Base-by-base conservation (phyloP, 2,888 invertebrate genomes). In the Myopa testacea region DNA sequence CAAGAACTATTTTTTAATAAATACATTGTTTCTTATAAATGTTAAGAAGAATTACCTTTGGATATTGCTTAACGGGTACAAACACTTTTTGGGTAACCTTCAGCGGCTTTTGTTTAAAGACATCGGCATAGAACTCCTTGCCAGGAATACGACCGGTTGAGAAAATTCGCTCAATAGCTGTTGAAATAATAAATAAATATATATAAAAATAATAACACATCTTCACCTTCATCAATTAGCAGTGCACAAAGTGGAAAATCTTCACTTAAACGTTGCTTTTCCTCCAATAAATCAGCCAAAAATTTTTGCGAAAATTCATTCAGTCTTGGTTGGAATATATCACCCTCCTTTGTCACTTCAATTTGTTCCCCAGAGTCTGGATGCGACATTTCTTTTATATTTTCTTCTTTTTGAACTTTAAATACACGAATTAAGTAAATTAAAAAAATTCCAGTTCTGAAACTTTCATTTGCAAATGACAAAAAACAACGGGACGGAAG, bases 121-220 rank as follows among this genome's bases (percentile, higher is more conserved):
- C 94, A 89, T 95, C 95, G 38, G 94, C 91, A 87, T 94, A 94
- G 89, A 93, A 86, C 82, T 94, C 94, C 75, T 92, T 92, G 6
- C 91, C 89, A 0, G 94, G 93, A 62, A 92, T 89, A 79, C 94
- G 92, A 0, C 94, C 94, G n/a, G 92, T 91, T 1, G 92, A 88
- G 86, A 95, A 94, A 14, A 94, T 93, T 87, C 93, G 93, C 82
- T 92, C 90, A 73, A 95, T 93, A 89, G 95, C 95, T 95, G 88
- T 8, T 37, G 5, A 37, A 37, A 12, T 37, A 62, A 26, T 26
- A 10, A 0, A 10, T 16, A 65, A 34, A 63, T 14, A 14, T 34
- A 50, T 52, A 50, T 55, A 26, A 55, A 70, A 58, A 16, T 16
- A 16, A 34, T n/a, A 7, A 16, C 6, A 10, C 34, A 52, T 50